Conservation (phyloP, 2,113 vertebrate species). For the Aegotheles bennettii region DNA sequence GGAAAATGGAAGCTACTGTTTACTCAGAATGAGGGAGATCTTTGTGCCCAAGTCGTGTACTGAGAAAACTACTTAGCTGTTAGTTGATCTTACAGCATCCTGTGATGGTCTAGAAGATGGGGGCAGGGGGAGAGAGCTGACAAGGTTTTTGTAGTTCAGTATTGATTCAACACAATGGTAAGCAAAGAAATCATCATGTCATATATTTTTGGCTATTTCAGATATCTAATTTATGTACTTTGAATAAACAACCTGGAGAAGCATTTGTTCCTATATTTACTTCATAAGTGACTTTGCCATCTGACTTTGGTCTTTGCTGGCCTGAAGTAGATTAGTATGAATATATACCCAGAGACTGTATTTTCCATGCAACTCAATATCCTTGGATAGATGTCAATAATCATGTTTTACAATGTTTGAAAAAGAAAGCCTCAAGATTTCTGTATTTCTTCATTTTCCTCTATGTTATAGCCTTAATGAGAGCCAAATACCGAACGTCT, state of each 20-base stretch:
- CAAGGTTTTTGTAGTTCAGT: background rate
- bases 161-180: background rate
- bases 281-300: background rate
- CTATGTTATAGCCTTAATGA: background rate
- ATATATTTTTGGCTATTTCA: background rate
- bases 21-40: constrained; percentile 39
- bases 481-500: constrained; percentile 4
- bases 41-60: background rate
- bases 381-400: background rate
- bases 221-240: background rate
- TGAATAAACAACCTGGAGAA: background rate
- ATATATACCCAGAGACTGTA: background rate
- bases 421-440: background rate
- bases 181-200: background rate
- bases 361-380: background rate
- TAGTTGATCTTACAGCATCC: constrained; percentile 22
- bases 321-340: background rate
- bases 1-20: constrained; percentile 55
- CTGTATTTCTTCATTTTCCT: background rate
- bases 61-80: constrained; percentile 17
- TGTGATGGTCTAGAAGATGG: background rate
- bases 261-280: background rate
- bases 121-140: background rate
- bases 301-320: background rate
- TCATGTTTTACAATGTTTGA: background rate